Evolutionary conservation across 2,888 invertebrate species (phyloP).

Genomic region (Smittia aterrima): DNA sequence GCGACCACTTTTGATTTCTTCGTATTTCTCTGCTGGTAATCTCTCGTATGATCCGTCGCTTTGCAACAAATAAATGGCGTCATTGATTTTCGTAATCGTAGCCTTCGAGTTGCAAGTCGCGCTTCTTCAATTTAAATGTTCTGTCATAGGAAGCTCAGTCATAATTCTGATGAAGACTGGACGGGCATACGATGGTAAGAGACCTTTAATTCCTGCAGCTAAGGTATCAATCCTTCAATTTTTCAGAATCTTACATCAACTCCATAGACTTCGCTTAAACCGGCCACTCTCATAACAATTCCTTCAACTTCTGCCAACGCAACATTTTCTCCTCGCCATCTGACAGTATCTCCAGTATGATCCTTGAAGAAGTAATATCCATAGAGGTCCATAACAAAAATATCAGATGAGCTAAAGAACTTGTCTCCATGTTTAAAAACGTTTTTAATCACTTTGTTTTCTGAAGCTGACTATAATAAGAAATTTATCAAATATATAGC

Average conservation of each 20-base stretch:
- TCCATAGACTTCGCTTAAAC: slow-evolving; percentile 83
- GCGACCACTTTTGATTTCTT: slow-evolving; percentile 55
- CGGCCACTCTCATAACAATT: slow-evolving; percentile 73
- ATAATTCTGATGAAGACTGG: slow-evolving; percentile 84
- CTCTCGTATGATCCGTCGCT: slow-evolving; percentile 60
- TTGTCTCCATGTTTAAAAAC: slow-evolving; percentile 84
- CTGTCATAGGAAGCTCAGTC: slow-evolving; percentile 73
- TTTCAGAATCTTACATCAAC: slow-evolving; percentile 71
- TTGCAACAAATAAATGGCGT: slow-evolving; percentile 76
- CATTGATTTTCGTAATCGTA: slow-evolving; percentile 73
- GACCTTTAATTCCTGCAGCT: slow-evolving; percentile 63
- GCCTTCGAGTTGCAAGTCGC: slow-evolving; percentile 79
- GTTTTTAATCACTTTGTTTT: slow-evolving; percentile 77
- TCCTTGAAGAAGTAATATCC: slow-evolving; percentile 93
- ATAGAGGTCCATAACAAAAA: slow-evolving; percentile 84
- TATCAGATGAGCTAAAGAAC: slow-evolving; percentile 88
- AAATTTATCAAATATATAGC: too few species aligned
- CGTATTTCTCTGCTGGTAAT: slow-evolving; percentile 55
- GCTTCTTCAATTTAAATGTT: slow-evolving; percentile 93
- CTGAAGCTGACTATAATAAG: slow-evolving; percentile 64
- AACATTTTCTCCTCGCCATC: slow-evolving; percentile 95
- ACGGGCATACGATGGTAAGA: slow-evolving; percentile 80
- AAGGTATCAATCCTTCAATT: slow-evolving; percentile 61
- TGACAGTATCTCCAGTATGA: slow-evolving; percentile 79
- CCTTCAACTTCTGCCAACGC: slow-evolving; percentile 94